Percentiles rank a stretch among this genome's conserved stretches.
Conservation (phyloP, 2,113 vertebrate genomes). For the Caranx ignobilis region DNA sequence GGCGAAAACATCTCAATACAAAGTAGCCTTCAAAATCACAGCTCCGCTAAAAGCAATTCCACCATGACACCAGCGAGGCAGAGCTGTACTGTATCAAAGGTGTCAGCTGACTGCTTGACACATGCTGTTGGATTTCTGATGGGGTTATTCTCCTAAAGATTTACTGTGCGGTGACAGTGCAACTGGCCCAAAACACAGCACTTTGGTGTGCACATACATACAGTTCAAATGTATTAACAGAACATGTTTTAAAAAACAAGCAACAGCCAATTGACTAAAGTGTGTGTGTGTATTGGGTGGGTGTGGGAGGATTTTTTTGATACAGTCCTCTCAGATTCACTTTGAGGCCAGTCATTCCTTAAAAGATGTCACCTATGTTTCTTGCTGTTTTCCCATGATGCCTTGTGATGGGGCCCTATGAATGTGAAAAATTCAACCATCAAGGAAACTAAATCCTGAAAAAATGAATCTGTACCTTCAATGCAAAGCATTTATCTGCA, state of each 20-base stretch:
- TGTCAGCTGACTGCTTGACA: constrained; percentile 66
- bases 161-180: constrained; percentile 37
- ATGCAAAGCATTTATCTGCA: neutral
- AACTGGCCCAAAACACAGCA: constrained; percentile 7
- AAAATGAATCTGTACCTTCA: neutral
- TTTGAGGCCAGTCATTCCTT: neutral
- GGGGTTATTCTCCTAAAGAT: constrained; percentile 62
- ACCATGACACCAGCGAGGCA: constrained; percentile 38
- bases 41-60: constrained; percentile 55
- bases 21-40: constrained; percentile 61
- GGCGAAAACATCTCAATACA: constrained; percentile 67
- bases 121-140: constrained; percentile 58
- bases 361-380: neutral
- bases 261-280: no score
- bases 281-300: neutral
- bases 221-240: no score
- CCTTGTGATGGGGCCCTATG: neutral
- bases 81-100: constrained; percentile 57
- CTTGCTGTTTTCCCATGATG: neutral
- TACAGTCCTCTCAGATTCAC: neutral
- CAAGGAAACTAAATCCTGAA: neutral
- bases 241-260: no score
- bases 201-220: neutral
- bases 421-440: constrained; percentile 1
- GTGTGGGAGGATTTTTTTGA: neutral